Evolutionary conservation across 2,888 invertebrate genomes (phyloP), one percentile per base, ranked within the genome.

Genomic region (Tetheella fluctuosa): DNA sequence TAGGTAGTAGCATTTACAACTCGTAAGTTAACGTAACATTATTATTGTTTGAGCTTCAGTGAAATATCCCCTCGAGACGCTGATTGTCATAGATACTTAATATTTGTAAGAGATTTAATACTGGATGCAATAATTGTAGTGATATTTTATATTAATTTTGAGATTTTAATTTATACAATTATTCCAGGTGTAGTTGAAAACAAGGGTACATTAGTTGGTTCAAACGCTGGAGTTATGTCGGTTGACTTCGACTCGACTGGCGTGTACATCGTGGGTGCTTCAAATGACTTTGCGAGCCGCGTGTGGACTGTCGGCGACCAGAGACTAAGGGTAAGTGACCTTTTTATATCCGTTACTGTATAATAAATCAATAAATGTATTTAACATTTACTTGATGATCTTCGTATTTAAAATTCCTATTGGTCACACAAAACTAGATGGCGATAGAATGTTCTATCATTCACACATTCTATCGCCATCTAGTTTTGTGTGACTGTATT

Each of bases 221-320:
- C 98, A 79, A 99, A 99, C 90, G 98, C 98, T 23, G 98, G 97
- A 57, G 97, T 99, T 23, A 99, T 98, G 95, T 97, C 98, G 0
- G 96, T 99, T 63, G 99, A 99, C 85, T 99, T 99, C 87, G 99
- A 99, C 89, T 94, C 96, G 52, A 97, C 98, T 61, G 98, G 98
- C 59, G 95, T 96, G 13, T 94, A 96, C 79, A 94, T 99, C 64
- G 94, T 99, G 59, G 99, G 97, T 17, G 98, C 99, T 55, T 99
- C 99, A 53, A 98, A 98, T 88, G 99, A 99, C 93, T 98, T 97
- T 87, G 99, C 99, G 20, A 97, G 98, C 82, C 95, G 99, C 64
- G 97, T 99, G 63, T 99, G 99, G 99, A 97, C 98, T 12, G 95
- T 99, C 58, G 94, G 93, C 70, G 99, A 99, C 90, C 97, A 96